Percentiles rank a stretch among this genome's conserved stretches.
phyloP scores from a whole-genome alignment of 2,797 vertebrate species.

The Tolypeutes matacus region DNA sequence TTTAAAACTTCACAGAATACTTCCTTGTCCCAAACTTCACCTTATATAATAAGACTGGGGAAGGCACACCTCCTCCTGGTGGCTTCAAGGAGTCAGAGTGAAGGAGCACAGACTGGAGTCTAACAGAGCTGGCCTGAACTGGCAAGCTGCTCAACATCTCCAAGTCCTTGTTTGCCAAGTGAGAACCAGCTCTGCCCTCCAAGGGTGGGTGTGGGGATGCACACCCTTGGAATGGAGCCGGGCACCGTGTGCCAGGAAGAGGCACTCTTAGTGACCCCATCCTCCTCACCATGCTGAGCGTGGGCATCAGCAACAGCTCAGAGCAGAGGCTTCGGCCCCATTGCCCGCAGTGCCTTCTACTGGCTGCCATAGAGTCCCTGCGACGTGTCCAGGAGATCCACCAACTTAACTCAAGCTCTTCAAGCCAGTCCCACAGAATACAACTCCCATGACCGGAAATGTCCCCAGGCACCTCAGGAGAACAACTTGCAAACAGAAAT shows the following conservation, averaged over 20 bases:
- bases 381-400: not conserved
- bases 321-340: not conserved
- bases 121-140: not conserved
- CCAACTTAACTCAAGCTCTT: not conserved
- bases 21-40: not conserved
- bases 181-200: too few species aligned
- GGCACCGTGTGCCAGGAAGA: not conserved
- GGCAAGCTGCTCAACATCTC: not conserved
- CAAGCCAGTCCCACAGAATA: fast-evolving
- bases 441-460: not conserved
- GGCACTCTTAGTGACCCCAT: not conserved
- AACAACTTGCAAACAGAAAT: not conserved
- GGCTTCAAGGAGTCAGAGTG: fast-evolving
- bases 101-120: not conserved
- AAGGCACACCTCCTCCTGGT: not conserved
- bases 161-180: not conserved
- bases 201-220: not conserved
- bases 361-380: not conserved
- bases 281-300: too few species aligned
- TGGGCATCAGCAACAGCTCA: not conserved
- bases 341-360: not conserved
- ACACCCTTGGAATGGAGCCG: not conserved
- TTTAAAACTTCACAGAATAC: not conserved
- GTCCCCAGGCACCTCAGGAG: not conserved
- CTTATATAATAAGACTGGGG: not conserved